Percentiles rank a stretch among this genome's conserved stretches.
Conservation (phyloP, 64 coral and sea anemone species). For the Platygyra sinensis region DNA sequence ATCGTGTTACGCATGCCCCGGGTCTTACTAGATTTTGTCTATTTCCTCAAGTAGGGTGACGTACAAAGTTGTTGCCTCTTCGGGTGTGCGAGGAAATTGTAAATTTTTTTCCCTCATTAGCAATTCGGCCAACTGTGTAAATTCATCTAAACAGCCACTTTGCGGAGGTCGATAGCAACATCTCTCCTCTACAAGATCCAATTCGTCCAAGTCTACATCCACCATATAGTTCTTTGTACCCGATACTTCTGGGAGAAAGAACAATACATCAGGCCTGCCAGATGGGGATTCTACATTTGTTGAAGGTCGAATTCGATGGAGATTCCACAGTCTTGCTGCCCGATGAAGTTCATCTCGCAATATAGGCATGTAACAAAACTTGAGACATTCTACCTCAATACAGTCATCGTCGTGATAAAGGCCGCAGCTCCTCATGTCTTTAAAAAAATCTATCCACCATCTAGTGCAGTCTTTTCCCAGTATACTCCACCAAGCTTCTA, state of each 20-base stretch:
- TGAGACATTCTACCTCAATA: constrained; percentile 18
- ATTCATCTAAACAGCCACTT: background rate
- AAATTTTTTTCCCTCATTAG: constrained; percentile 14
- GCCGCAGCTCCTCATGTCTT: no score
- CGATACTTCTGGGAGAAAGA: constrained; percentile 23
- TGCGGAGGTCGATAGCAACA: constrained; percentile 1
- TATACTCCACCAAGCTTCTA: no score
- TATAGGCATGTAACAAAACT: constrained; percentile 35
- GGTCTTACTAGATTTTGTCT: no score
- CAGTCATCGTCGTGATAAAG: no score
- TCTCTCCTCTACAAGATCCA: constrained; percentile 1
- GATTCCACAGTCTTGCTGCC: constrained; percentile 25
- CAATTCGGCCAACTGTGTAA: constrained; percentile 14
- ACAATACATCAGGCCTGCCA: constrained; percentile 16
- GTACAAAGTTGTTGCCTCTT: no score
- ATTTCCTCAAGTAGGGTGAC: no score
- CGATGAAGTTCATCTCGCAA: constrained; percentile 38
- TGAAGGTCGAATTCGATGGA: constrained; percentile 18
- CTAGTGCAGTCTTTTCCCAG: no score
- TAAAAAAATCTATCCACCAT: no score
- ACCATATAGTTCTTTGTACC: constrained; percentile 17
- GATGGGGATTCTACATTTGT: constrained; percentile 6
- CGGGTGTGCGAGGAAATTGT: background rate
- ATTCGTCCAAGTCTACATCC: background rate
- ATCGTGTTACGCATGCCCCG: no score